These are phyloP conservation scores for Enteromius treurensis DNA, from an alignment of 2,797 vertebrate genomes.

Conservation along the genomic window DNA sequence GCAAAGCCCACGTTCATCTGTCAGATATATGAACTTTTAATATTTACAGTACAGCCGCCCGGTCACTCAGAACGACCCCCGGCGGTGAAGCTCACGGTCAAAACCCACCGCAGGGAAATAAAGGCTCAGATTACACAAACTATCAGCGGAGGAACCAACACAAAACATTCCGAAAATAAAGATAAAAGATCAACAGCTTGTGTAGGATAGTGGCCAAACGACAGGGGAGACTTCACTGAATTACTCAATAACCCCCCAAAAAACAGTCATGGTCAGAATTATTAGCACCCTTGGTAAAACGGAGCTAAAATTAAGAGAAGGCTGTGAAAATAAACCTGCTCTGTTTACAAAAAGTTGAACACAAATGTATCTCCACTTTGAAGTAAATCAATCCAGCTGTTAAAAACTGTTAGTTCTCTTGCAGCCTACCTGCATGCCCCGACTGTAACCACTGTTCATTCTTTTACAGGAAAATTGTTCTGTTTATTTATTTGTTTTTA, in stretches of 20 bases:
- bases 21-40: conserved; percentile 7
- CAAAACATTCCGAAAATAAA: conserved; percentile 11
- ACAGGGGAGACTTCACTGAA: conserved; percentile 7
- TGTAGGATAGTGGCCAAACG: conserved; percentile 3
- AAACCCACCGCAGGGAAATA: conserved; percentile 26
- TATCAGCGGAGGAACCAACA: conserved; percentile 22
- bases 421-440: too few species aligned
- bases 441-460: too few species aligned
- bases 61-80: conserved; percentile 10
- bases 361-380: not conserved
- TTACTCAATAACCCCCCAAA: not conserved
- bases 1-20: conserved; percentile 16
- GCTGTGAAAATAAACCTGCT: not conserved
- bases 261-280: not conserved
- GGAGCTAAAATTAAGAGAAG: not conserved
- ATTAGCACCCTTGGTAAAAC: not conserved
- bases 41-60: conserved; percentile 23
- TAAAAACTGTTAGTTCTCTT: too few species aligned
- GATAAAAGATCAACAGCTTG: conserved; percentile 1
- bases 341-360: not conserved
- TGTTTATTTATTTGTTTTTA: too few species aligned
- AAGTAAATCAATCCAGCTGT: not conserved
- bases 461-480: too few species aligned
- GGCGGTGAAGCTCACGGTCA: conserved; percentile 4
- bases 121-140: conserved; percentile 40